Base-by-base conservation (phyloP, 2,797 vertebrate genomes). In the Alfaro cultratus region DNA sequence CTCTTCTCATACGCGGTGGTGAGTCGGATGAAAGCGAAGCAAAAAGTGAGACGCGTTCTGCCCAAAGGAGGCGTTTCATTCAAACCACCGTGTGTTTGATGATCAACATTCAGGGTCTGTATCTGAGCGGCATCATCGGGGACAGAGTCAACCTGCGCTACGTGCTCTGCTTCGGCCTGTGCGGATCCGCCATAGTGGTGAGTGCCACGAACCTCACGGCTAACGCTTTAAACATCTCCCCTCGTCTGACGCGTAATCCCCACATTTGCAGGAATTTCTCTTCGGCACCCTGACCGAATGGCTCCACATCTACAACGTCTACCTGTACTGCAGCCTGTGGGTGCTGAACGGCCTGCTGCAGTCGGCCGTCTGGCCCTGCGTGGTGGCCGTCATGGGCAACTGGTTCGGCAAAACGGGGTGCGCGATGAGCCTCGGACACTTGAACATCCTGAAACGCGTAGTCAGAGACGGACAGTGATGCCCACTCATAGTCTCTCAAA, bases 401-500 rank as follows among this genome's bases (percentile, higher is more conserved):
- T 99, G 98, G 98, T 99, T 99, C 87, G 98, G 98, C 78, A 98
- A 98, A 93, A 91, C 97, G 0, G 98, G 98, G 98, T 99, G 93
- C 51, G 96, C 91, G 53, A 34, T 2, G 0, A 45, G 13, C 41
- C 36, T 15, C 7, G 26, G 39, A 26, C 60, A 46, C 55, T 29
- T 51, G n/a, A 29, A 57, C 55, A 29, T 57, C 55, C n/a, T 34
- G 5, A 76, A 39, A 60, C 76, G 26, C 72, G 77, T 1, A 64
- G 31, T 16, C 60, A 1, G 3, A 67, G 16, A 26, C 7, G 0
- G 68, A 89, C 81, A 91, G 81, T 84, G 83, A 49, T 73, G 5
- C n/a, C 83, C 78, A 88, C 91, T 92, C 87, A 91, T 18, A 13
- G 39, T 23, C 11, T 46, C 77, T 31, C 23, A 51, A 75, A 90